These are phyloP conservation scores for Anagrus nilaparvatae DNA, from an alignment of 1,140 invertebrate species.

Conservation along the genomic window DNA sequence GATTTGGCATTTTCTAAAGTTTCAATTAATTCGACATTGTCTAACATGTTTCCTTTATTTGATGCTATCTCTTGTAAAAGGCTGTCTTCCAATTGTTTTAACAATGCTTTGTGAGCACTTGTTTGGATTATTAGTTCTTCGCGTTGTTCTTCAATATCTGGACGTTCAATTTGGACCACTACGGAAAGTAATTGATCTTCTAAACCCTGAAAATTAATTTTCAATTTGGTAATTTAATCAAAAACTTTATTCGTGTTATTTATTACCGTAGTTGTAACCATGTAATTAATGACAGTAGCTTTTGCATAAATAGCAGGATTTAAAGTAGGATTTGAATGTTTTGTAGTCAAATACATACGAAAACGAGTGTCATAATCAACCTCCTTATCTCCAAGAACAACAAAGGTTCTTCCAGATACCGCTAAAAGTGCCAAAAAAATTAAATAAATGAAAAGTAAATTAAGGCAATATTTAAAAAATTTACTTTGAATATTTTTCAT, in stretches of 20 bases:
- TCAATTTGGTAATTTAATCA: background rate
- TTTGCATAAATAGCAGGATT: constrained; percentile 76
- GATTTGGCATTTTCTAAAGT: constrained; percentile 83
- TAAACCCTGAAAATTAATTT: constrained; percentile 55
- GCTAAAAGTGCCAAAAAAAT: constrained; percentile 32
- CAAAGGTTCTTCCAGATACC: constrained; percentile 59
- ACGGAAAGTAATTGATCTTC: constrained; percentile 83
- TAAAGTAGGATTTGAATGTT: constrained; percentile 76
- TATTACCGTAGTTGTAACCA: constrained; percentile 69
- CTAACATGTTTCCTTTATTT: constrained; percentile 81
- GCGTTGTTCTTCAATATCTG: constrained; percentile 78
- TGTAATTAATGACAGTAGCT: constrained; percentile 83
- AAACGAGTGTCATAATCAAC: constrained; percentile 82
- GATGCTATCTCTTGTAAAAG: constrained; percentile 70
- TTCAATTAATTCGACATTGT: constrained; percentile 74
- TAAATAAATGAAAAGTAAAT: background rate
- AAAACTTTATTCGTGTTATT: constrained; percentile 17
- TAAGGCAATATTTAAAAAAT: background rate
- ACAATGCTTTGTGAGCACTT: constrained; percentile 69
- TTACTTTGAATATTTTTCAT: constrained; percentile 77
- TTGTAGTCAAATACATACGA: constrained; percentile 78
- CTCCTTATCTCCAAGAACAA: constrained; percentile 77
- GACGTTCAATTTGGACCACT: constrained; percentile 70
- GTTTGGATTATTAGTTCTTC: constrained; percentile 77
- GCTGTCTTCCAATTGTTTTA: constrained; percentile 74